Evolutionary conservation across 2,888 invertebrate genomes (phyloP).

Genomic region (Pilophorus perplexus): DNA sequence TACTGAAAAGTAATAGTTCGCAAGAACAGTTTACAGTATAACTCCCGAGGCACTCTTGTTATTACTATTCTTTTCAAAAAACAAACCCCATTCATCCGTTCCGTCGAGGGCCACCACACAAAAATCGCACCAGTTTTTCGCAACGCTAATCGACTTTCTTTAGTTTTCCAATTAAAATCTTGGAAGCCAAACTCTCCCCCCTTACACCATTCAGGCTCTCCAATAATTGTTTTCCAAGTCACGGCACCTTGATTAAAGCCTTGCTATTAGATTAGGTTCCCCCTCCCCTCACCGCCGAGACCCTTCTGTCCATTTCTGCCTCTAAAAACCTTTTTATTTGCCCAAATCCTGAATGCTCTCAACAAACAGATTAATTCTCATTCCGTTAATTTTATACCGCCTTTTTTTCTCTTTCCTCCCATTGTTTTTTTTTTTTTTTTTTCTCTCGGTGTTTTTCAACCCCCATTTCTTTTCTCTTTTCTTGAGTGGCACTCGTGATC

Average conservation of each 20-base stretch:
- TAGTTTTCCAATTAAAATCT: slow-evolving; percentile 44
- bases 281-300: slow-evolving; percentile 22
- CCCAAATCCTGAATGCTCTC: slow-evolving; percentile 42
- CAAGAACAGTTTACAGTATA: too few species aligned
- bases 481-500: slow-evolving; percentile 33
- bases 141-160: slow-evolving; percentile 40
- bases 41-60: too few species aligned
- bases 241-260: slow-evolving; percentile 45
- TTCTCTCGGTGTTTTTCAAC: neutral
- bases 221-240: slow-evolving; percentile 46
- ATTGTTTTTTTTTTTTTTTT: slow-evolving; percentile 1
- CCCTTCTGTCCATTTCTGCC: neutral
- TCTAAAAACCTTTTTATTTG: slow-evolving; percentile 39
- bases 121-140: slow-evolving; percentile 20
- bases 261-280: slow-evolving; percentile 45
- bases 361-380: slow-evolving; percentile 47
- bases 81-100: too few species aligned
- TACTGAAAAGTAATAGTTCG: too few species aligned
- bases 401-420: slow-evolving; percentile 10
- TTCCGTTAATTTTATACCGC: slow-evolving; percentile 45
- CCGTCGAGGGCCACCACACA: too few species aligned
- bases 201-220: slow-evolving; percentile 30
- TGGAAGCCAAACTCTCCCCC: slow-evolving; percentile 7
- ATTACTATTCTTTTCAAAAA: too few species aligned
- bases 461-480: neutral